These are phyloP conservation scores for Teleiodes luculella DNA, from an alignment of 2,888 invertebrate species.

Conservation along the genomic window DNA sequence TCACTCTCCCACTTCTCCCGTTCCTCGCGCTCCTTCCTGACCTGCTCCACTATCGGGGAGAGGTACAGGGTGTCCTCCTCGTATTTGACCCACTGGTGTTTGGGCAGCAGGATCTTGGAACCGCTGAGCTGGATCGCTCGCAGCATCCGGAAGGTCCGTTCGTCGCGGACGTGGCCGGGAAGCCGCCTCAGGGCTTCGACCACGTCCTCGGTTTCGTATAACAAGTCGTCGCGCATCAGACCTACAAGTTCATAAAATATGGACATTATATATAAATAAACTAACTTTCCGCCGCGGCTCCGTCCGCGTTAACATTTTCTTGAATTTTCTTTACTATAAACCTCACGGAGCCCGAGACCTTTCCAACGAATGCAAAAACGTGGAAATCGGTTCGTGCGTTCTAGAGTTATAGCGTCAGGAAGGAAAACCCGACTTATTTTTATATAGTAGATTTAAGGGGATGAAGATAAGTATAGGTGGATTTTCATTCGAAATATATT, in stretches of 20 bases:
- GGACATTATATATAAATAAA: no score
- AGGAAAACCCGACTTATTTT: no score
- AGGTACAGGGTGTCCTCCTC: conserved; percentile 87
- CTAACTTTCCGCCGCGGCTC: no score
- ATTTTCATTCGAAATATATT: no score
- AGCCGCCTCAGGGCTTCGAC: conserved; percentile 84
- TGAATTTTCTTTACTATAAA: neutral
- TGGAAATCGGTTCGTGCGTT: no score
- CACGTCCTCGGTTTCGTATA: conserved; percentile 81
- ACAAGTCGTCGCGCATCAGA: conserved; percentile 83
- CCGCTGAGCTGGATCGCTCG: conserved; percentile 9
- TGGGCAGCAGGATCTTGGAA: conserved; percentile 4
- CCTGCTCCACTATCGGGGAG: conserved; percentile 83
- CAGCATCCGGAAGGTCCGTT: conserved; percentile 79
- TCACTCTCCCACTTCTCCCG: conserved; percentile 81
- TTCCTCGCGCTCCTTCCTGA: conserved; percentile 83
- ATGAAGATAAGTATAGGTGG: no score
- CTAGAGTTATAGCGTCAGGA: no score
- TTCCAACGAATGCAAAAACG: no score
- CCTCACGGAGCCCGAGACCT: no score
- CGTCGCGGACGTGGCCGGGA: conserved; percentile 81
- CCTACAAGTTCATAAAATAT: no score
- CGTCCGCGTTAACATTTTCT: neutral
- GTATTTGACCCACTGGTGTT: conserved; percentile 88
- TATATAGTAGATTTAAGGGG: no score